A percentile compares a stretch with the other conserved stretches of the same genome.
phyloP scores from a whole-genome alignment of 2,797 vertebrate genomes.

The Peromyscus nudipes region DNA sequence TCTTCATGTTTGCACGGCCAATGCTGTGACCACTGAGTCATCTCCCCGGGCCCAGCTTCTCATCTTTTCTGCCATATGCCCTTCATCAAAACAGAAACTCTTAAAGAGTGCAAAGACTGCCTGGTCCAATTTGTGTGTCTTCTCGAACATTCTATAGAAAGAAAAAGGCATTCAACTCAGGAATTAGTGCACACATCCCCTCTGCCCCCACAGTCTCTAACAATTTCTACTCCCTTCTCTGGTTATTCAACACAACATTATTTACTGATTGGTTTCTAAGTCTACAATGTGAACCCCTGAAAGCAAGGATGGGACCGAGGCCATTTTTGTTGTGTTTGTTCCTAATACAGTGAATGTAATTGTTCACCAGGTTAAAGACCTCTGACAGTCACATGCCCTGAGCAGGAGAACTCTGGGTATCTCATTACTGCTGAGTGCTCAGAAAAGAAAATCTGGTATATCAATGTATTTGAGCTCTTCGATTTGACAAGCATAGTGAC shows the following conservation, averaged over 20 bases:
- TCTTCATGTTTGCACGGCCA: not conserved
- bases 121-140: not conserved
- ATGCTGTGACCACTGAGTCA: not conserved
- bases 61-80: not conserved
- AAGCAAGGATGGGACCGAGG: not conserved
- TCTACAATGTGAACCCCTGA: not conserved
- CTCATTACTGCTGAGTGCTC: not conserved
- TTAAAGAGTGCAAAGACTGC: not conserved
- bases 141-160: not conserved
- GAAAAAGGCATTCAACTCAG: not conserved
- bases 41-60: not conserved
- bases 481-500: not conserved
- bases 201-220: not conserved
- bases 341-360: not conserved
- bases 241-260: not conserved
- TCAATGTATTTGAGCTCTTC: not conserved
- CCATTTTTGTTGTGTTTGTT: not conserved
- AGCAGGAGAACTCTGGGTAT: not conserved
- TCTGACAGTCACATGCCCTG: not conserved
- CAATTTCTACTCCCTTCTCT: not conserved
- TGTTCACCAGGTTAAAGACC: not conserved
- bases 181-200: not conserved
- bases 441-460: not conserved
- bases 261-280: not conserved
- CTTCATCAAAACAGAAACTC: conserved; percentile 26